Evolutionary conservation across 2,888 invertebrate genomes (phyloP), one percentile per base, ranked within the genome.

Genomic region (Acanthosepion pharaonis): DNA sequence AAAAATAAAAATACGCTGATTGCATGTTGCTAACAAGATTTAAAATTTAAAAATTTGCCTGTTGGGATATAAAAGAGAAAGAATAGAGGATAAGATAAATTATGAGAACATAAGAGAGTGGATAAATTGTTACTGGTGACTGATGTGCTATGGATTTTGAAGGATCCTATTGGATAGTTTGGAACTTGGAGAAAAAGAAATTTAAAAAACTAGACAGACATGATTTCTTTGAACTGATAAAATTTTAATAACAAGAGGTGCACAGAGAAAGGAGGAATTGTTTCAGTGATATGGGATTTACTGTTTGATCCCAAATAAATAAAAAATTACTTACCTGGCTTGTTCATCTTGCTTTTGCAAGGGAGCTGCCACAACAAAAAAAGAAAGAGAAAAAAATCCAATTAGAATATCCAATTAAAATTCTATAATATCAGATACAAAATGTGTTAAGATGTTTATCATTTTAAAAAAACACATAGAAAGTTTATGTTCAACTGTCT

Each of bases 261-360:
- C 92, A 92, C 1, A 92, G 48, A 92, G 18, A 15, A 92, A 5
- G 92, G 51, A 51, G 28, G 28, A 51, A 49, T 49, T 53, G 93
- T n/a, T 48, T 93, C 25, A 51, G 49, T 48, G 93, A 48, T 92
- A 53, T n/a, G 48, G 33, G 93, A 49, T 92, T 92, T 53, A 92
- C n/a, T 92, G 48, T 49, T 92, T 53, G 49, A 92, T 48, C 53
- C 49, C 8, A 23, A 53, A 11, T 53, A 49, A 93, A 51, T 20
- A 92, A 18, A 48, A 9, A 33, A 55, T 94, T 78, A 94, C 91
- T 78, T 91, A 94, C 94, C 94, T 64, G 28, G 51, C 91, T 94
- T 51, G 94, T 78, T 94, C 94, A 91, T 94, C 91, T 49, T 78
- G 91, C 53, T 94, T 94, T 78, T 94, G 94, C 48, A 94, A 49